phyloP scores from a whole-genome alignment of 2,113 vertebrate species.

The Sylvicapra grimmia region DNA sequence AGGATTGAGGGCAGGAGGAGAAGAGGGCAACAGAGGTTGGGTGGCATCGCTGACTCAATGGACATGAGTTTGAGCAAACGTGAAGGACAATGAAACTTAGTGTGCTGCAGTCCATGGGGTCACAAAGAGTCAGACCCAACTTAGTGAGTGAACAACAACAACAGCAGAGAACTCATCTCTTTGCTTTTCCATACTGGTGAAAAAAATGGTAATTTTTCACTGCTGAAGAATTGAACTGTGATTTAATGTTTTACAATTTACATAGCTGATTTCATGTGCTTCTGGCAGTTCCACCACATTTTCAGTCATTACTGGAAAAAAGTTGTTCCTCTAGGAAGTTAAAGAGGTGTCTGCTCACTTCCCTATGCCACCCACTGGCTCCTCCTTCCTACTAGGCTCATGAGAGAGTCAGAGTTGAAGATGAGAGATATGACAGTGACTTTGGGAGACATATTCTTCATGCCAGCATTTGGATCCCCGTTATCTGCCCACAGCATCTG shows the following conservation, averaged over 20 bases:
- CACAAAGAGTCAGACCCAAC: background rate
- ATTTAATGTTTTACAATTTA: background rate
- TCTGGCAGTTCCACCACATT: background rate
- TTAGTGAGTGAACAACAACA: background rate
- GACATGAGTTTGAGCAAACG: background rate
- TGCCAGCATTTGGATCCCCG: accelerated
- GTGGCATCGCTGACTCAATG: background rate
- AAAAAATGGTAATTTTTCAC: background rate
- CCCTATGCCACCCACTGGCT: background rate
- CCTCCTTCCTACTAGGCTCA: background rate
- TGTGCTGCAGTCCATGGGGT: background rate
- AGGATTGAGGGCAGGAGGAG: background rate
- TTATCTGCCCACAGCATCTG: background rate
- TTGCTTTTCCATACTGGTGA: background rate
- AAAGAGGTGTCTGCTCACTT: background rate
- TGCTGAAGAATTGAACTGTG: background rate
- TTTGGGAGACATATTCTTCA: background rate
- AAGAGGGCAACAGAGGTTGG: background rate
- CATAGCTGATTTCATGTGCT: background rate
- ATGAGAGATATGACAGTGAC: background rate
- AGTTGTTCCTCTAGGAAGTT: background rate
- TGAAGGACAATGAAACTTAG: background rate
- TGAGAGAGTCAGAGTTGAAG: background rate
- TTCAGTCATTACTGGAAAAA: background rate
- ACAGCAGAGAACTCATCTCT: no score